A percentile compares a stretch with the other conserved stretches of the same genome.
phyloP scores from a whole-genome alignment of 2,888 invertebrate species.

The Tetranychus piercei region DNA sequence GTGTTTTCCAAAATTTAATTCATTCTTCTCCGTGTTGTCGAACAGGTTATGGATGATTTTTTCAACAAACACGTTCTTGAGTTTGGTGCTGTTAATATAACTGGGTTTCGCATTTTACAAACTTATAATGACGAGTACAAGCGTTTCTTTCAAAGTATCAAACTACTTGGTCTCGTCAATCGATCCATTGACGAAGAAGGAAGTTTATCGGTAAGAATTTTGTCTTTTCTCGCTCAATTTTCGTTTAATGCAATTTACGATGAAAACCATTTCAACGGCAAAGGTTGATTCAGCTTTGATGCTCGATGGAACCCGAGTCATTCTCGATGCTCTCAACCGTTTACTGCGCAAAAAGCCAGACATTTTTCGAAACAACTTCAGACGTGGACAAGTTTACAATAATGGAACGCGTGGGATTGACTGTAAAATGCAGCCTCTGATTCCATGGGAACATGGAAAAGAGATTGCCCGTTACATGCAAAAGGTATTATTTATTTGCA shows the following conservation, averaged over 20 bases:
- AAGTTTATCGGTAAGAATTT: background rate
- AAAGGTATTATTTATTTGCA: slow-evolving; percentile 36
- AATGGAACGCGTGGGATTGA: slow-evolving; percentile 59
- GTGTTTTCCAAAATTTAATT: too few relatives aligned
- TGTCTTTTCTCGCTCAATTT: background rate
- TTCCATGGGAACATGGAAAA: slow-evolving; percentile 76
- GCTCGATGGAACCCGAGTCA: slow-evolving; percentile 82
- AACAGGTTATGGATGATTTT: slow-evolving; percentile 14
- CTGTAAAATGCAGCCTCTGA: slow-evolving; percentile 61
- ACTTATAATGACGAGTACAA: slow-evolving; percentile 35
- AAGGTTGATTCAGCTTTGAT: slow-evolving; percentile 84
- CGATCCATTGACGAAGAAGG: background rate
- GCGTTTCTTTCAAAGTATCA: slow-evolving; percentile 2
- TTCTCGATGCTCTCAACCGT: slow-evolving; percentile 73
- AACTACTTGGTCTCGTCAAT: background rate
- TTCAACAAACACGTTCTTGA: slow-evolving; percentile 36
- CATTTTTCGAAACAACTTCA: slow-evolving; percentile 45
- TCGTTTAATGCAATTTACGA: background rate
- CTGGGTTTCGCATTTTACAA: slow-evolving; percentile 87
- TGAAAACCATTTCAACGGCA: background rate
- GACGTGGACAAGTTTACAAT: slow-evolving; percentile 44
- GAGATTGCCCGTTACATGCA: slow-evolving; percentile 67
- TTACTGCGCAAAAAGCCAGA: slow-evolving; percentile 68
- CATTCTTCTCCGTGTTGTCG: too few relatives aligned
- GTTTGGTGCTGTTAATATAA: slow-evolving; percentile 94